Evolutionary conservation across 2,797 vertebrate species (phyloP), one percentile per base, ranked within the genome.

Genomic region (Pseudochirops corinnae): DNA sequence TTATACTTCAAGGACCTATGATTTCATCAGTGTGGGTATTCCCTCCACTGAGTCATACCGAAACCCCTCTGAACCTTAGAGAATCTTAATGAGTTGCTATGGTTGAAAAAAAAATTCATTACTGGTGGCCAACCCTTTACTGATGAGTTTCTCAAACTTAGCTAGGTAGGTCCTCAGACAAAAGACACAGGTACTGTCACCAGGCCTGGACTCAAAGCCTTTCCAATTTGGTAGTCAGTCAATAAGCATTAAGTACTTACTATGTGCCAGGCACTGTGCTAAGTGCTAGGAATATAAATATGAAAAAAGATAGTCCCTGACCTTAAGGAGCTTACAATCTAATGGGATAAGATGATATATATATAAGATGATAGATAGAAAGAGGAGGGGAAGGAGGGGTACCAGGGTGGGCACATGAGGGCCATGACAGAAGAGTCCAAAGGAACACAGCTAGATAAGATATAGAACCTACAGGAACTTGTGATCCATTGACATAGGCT

Each of bases 1-100:
- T 82, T 82, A 46, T 82, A 46, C 39, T 82, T 82, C 39, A 82
- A 82, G 74, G 74, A 82, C 39, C 74, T 46, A 26, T 46, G 74
- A 82, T 82, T 82, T 82, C 74, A 82, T 82, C 39, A 82, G 74
- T 46, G 74, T 82, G 74, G 39, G 39, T 82, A 82, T 46, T 82
- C 74, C 74, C 74, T 82, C 74, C 74, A 82, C 31, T 82, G 74
- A 46, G 10, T 82, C 74, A 82, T 82, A 39, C 21, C 46, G 74
- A 82, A 82, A 82, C 74, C 74, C 74, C 21, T 82, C 74, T 82
- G 74, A 82, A 82, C 74, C 74, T 82, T 82, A 82, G 74, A 82
- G 39, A 46, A 82, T 82, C 74, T 82, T 82, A 82, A 82, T 82
- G 74, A 82, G 74, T 82, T 82, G 74, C 46, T 82, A 82, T 82